phyloP scores from a whole-genome alignment of 2,888 invertebrate genomes.

The Drosophila austrosaltans region DNA sequence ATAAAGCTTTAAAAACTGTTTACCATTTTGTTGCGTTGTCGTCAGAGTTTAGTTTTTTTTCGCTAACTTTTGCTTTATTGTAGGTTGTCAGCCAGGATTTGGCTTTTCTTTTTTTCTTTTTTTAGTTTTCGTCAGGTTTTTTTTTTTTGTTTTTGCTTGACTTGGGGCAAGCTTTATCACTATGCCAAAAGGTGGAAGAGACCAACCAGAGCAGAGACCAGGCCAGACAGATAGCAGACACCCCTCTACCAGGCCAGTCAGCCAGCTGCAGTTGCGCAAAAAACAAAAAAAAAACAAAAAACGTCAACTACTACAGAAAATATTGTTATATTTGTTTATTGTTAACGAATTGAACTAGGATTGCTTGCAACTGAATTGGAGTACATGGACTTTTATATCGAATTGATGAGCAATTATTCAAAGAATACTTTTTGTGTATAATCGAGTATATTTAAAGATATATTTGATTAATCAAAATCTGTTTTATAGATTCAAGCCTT shows the following conservation, averaged over 20 bases:
- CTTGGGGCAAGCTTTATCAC: constrained; percentile 44
- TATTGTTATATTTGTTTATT: constrained; percentile 57
- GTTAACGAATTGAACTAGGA: constrained; percentile 52
- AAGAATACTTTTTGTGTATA: no score
- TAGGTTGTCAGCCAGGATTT: constrained; percentile 23
- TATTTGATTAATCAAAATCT: no score
- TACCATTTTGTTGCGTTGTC: constrained; percentile 66
- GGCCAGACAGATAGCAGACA: constrained; percentile 29
- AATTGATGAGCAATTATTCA: not conserved
- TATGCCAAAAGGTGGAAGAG: not conserved
- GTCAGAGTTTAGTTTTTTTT: constrained; percentile 57
- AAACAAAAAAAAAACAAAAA: constrained; percentile 52
- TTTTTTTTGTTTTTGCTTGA: not conserved
- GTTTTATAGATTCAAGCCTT: no score
- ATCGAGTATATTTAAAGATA: no score
- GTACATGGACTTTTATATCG: constrained; percentile 5
- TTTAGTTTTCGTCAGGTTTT: constrained; percentile 50
- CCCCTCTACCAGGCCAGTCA: constrained; percentile 19
- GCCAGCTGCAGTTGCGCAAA: constrained; percentile 66
- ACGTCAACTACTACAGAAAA: constrained; percentile 19
- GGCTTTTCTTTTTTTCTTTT: constrained; percentile 5
- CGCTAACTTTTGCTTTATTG: constrained; percentile 57
- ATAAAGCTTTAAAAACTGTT: constrained; percentile 72
- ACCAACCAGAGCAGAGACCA: constrained; percentile 25
- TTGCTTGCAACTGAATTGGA: not conserved